Evolutionary conservation across 2,797 vertebrate genomes (phyloP), one percentile per base, ranked within the genome.

Genomic region (Morelia viridis): DNA sequence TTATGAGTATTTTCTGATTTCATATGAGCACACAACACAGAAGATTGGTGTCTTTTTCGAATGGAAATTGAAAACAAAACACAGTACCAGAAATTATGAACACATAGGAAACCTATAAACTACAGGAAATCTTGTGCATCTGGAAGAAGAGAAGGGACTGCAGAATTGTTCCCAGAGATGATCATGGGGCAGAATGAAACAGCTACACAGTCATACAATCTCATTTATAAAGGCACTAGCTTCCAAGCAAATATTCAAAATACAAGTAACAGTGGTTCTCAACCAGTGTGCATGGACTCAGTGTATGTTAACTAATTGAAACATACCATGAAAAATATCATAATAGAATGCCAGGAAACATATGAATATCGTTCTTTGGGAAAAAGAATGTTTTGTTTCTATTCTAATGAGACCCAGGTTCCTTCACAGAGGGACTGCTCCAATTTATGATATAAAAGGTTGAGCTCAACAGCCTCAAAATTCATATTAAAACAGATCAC

Each of bases 181-280:
- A 85, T 89, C 60, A 0, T 28, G 60, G 87, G 50, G 58, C 83
- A 95, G 87, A 93, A 94, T 10, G 53, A 90, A 84, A 28, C 65
- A 92, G 93, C 80, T 85, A 88, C 58, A 19, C 11, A 80, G 60
- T 90, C 93, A n/a, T 93, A 65, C 92, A 94, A 92, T 92, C 84
- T 71, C 94, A 91, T 6, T 93, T 87, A 88, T 92, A 95, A 95
- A 96, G 93, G 94, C 94, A 96, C 76, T 65, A 90, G 15, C 80
- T 95, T 95, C 88, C 88, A 88, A 91, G 31, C 90, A 85, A 93
- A 92, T 94, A 91, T 94, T 90, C 94, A 11, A 46, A 76, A 46
- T 46, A 24, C 24, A 46, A 19, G 19, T 46, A 80, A 46, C 76
- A 8, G 50, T 46, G 76, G 41, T 80, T 80, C 41, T 80, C 41